Conservation (phyloP, 2,797 vertebrate genomes). For the Masticophis lateralis region DNA sequence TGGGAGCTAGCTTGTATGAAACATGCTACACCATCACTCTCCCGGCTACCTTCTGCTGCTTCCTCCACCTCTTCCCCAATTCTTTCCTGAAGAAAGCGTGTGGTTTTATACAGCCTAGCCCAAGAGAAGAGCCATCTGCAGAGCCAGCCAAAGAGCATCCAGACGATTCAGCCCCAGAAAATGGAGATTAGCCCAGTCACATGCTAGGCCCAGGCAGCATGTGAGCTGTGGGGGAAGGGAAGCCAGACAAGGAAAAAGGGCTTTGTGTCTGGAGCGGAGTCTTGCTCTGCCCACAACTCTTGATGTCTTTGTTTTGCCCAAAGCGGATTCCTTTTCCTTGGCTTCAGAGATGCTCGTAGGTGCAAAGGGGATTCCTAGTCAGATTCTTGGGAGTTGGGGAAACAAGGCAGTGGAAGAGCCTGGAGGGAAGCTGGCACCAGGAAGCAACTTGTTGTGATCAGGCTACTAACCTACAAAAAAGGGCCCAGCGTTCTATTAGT, state of each 20-base stretch:
- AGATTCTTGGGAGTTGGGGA: background rate
- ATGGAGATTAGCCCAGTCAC: slow-evolving; percentile 24
- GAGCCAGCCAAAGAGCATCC: background rate
- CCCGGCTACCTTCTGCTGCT: background rate
- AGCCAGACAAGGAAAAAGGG: slow-evolving; percentile 8
- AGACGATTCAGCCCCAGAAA: background rate
- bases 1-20: background rate
- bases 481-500: background rate
- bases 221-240: background rate
- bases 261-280: slow-evolving; percentile 41
- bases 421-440: background rate
- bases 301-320: slow-evolving; percentile 23
- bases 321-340: background rate
- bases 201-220: slow-evolving; percentile 10
- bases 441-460: background rate
- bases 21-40: background rate
- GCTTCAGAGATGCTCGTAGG: background rate
- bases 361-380: background rate
- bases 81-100: background rate
- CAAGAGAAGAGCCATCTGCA: background rate
- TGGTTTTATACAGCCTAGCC: background rate
- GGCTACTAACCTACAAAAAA: background rate
- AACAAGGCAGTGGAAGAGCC: background rate
- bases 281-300: slow-evolving; percentile 34
- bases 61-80: background rate